A percentile compares a stretch with the other conserved stretches of the same genome.
Conservation (phyloP, 2,113 vertebrate species). For the Aphyosemion australe region DNA sequence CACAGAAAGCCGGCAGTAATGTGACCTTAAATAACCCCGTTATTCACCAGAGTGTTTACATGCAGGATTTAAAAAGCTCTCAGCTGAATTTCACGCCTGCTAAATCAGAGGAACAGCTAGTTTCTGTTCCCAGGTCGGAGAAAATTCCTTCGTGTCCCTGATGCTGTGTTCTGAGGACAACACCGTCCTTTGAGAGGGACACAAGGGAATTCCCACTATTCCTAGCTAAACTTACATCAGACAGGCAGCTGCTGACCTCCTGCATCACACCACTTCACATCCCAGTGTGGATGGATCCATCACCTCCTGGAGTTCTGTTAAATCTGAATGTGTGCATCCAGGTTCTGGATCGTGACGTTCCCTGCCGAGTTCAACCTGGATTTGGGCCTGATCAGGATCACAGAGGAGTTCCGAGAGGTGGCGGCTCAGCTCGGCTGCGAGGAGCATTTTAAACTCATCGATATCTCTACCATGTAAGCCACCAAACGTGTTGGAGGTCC, state of each 20-base stretch:
- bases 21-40: neutral
- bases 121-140: too few species aligned
- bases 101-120: too few species aligned
- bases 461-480: conserved; percentile 97
- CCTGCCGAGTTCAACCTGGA: conserved; percentile 98
- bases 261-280: too few species aligned
- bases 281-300: neutral
- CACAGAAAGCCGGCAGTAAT: neutral
- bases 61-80: neutral
- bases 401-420: conserved; percentile 91
- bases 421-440: conserved; percentile 87
- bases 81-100: too few species aligned
- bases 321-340: conserved; percentile 56
- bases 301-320: neutral
- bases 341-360: conserved; percentile 97
- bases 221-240: too few species aligned
- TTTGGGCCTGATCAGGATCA: conserved; percentile 89
- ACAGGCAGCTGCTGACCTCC: too few species aligned
- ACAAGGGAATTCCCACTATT: too few species aligned
- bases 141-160: too few species aligned
- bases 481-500: neutral
- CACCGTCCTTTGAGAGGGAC: too few species aligned
- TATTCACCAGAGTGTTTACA: neutral
- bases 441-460: conserved; percentile 91
- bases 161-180: too few species aligned